Base-by-base conservation (phyloP, 2,888 invertebrate genomes). In the Latrodectus hesperus region DNA sequence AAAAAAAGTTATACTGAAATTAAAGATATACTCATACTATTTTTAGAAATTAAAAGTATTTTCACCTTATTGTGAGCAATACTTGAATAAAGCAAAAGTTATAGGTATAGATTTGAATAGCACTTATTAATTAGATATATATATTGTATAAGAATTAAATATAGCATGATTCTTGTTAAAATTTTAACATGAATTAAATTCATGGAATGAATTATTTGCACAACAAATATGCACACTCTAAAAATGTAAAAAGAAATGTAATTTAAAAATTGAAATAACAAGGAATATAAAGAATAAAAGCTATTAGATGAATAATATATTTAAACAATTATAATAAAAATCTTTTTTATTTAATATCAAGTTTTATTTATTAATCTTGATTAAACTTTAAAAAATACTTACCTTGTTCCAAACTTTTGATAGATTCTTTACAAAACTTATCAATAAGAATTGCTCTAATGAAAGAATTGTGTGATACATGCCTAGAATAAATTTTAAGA, bases 371-470 rank as follows among this genome's bases (percentile, higher is more conserved):
- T 38, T 38, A 38, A 38, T 4, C 38, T 1, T 38, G 4, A 38
- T 38, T 38, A 5, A 49, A 0, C 71, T 11, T 10, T 11, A 9
- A 49, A 60, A 16, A 64, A 22, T 51, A 11, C 17, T 65, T 65
- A 65, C 64, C 64, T 49, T 51, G 17, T 10, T 52, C 10, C 17
- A 51, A 38, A 65, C 12, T 65, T 76, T 51, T 55, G 17, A 14
- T 11, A 64, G 12, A 16, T 22, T 77, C 70, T 77, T 72, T 65
- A 71, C 52, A 84, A 22, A 16, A 38, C 65, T 84, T 84, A 71
- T 84, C 72, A 65, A 51, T 26, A 3, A 84, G 52, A 72, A 77
- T 22, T n/a, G 71, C 71, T 72, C 26, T 51, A 11, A 84, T 11
- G n/a, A 84, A 17, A 64, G 22, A 71, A 53, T 72, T 72, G 67